Evolutionary conservation across 1,140 invertebrate genomes (phyloP).

Genomic region (Orussus abietinus): DNA sequence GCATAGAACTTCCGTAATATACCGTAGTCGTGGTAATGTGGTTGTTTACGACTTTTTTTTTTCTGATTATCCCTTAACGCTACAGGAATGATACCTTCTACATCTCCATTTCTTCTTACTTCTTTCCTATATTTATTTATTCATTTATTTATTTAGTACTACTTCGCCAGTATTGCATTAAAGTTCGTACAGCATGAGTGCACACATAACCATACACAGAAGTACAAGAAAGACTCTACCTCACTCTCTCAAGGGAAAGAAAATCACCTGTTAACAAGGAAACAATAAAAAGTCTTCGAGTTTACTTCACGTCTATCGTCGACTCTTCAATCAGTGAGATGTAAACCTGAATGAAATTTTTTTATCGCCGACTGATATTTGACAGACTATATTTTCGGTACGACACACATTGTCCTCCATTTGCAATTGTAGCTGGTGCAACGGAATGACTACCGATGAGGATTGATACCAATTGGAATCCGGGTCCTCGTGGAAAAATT

Average conservation of each 20-base stretch:
- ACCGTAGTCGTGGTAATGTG: conserved; percentile 27
- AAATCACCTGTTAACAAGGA: too few relatives aligned
- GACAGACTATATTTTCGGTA: conserved; percentile 29
- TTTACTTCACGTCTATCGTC: conserved; percentile 46
- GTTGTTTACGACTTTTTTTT: conserved; percentile 4
- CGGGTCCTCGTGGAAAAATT: too few relatives aligned
- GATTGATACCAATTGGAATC: too few relatives aligned
- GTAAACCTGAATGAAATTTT: conserved; percentile 28
- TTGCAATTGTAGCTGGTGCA: too few relatives aligned
- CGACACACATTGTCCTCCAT: conserved; percentile 1
- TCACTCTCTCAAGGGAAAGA: background rate
- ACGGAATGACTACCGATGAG: too few relatives aligned
- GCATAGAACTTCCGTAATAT: conserved; percentile 40
- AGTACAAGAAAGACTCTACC: conserved; percentile 25
- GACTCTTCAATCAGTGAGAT: conserved; percentile 49
- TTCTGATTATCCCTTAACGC: conserved; percentile 24
- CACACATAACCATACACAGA: conserved; percentile 33
- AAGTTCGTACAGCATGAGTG: conserved; percentile 32
- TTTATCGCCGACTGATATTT: conserved; percentile 26
- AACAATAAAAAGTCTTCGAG: conserved; percentile 11
- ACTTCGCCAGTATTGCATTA: too few relatives aligned
- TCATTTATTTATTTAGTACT: too few relatives aligned
- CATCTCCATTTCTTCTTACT: background rate
- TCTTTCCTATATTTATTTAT: background rate
- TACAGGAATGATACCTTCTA: background rate